phyloP scores from a whole-genome alignment of 2,113 vertebrate genomes.

The Amblyopsis rosae region DNA sequence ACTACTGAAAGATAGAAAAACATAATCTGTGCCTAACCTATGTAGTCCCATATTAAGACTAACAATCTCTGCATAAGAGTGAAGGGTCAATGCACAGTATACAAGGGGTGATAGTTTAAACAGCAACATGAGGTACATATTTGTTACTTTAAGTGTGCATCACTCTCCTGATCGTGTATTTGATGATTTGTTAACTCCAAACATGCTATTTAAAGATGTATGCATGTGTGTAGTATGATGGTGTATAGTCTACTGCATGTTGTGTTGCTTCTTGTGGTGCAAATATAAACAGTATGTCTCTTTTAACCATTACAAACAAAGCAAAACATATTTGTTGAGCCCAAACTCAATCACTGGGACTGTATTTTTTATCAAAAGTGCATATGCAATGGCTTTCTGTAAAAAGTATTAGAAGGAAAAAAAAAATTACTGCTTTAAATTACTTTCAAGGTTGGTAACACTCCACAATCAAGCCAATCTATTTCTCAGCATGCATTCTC shows the following conservation, averaged over 20 bases:
- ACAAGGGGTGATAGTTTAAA: neutral
- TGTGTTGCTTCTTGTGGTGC: slow-evolving; percentile 4
- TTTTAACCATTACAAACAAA: too few species aligned
- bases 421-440: slow-evolving; percentile 12
- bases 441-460: slow-evolving; percentile 12
- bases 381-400: neutral
- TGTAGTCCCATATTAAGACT: too few species aligned
- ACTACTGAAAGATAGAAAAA: too few species aligned
- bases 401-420: slow-evolving; percentile 4
- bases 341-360: neutral
- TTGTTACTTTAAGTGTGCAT: slow-evolving; percentile 56
- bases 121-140: slow-evolving; percentile 35
- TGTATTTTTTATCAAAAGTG: neutral
- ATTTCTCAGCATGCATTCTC: slow-evolving; percentile 6
- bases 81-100: too few species aligned
- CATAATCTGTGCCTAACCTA: too few species aligned
- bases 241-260: neutral
- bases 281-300: too few species aligned
- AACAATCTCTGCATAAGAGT: too few species aligned
- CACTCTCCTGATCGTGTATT: slow-evolving; percentile 44
- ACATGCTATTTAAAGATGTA: neutral
- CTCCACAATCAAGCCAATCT: slow-evolving; percentile 5
- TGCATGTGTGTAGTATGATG: slow-evolving; percentile 8
- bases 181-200: slow-evolving; percentile 25
- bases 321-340: neutral